Conservation (phyloP, 2,888 invertebrate species). For the Thysanoteuthis rhombus region DNA sequence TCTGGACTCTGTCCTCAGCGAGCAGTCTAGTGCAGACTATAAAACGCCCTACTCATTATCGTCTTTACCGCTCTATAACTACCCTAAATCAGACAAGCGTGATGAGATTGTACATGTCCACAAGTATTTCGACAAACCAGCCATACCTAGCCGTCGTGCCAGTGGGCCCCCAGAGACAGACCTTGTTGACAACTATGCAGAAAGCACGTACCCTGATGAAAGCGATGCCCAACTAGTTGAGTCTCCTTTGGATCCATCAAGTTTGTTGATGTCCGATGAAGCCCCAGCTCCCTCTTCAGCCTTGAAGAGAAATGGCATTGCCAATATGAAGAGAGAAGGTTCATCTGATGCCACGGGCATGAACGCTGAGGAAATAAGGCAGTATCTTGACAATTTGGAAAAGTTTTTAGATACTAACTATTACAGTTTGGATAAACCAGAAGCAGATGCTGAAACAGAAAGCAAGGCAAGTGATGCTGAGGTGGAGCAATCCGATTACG, state of each 20-base stretch:
- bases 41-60: neutral
- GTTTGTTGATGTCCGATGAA: neutral
- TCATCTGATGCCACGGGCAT: neutral
- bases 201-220: neutral
- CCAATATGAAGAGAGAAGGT: neutral
- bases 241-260: neutral
- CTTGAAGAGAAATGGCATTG: neutral
- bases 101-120: constrained; percentile 54
- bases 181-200: neutral
- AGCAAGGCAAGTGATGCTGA: neutral
- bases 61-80: neutral
- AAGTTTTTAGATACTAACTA: constrained; percentile 14
- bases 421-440: neutral
- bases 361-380: constrained; percentile 18
- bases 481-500: neutral
- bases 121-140: constrained; percentile 51
- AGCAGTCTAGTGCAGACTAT: neutral
- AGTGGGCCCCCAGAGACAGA: neutral
- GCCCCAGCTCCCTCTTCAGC: neutral
- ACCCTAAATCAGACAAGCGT: constrained; percentile 44
- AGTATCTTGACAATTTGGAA: constrained; percentile 30
- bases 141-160: constrained; percentile 13
- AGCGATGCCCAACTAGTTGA: neutral
- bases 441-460: neutral
- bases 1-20: neutral